Evolutionary conservation across 2,888 invertebrate species (phyloP).

Genomic region (Zaprionus bogoriensis): DNA sequence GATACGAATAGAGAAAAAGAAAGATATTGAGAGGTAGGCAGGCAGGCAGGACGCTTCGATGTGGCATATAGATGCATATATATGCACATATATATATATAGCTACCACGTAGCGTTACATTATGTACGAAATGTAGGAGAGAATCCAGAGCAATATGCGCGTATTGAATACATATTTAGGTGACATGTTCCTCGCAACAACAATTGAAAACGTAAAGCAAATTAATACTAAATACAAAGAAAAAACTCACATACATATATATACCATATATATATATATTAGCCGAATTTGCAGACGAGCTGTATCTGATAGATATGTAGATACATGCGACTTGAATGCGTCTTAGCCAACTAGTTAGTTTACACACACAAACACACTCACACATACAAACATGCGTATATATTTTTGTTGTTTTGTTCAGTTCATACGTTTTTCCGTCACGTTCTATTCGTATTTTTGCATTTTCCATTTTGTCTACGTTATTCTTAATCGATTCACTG

Average conservation of each 20-base stretch:
- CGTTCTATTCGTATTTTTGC: neutral
- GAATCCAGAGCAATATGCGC: conserved; percentile 66
- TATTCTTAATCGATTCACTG: conserved; percentile 14
- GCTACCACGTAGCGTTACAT: too few relatives aligned
- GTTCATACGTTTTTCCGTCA: conserved; percentile 27
- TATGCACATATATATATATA: conserved; percentile 22
- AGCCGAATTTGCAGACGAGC: conserved; percentile 51
- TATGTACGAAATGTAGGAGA: conserved; percentile 1
- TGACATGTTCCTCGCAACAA: conserved; percentile 74
- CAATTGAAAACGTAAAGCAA: conserved; percentile 28
- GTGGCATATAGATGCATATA: conserved; percentile 30
- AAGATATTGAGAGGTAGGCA: neutral
- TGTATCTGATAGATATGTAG: conserved; percentile 10
- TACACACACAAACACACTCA: conserved; percentile 21
- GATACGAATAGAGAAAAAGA: conserved; percentile 33
- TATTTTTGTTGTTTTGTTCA: conserved; percentile 26
- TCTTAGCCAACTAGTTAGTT: conserved; percentile 37
- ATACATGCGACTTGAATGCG: conserved; percentile 10
- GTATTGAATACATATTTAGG: conserved; percentile 77
- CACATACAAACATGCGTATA: too few relatives aligned
- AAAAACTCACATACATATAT: conserved; percentile 26
- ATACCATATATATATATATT: conserved; percentile 44
- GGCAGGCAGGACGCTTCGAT: conserved; percentile 1
- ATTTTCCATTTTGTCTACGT: conserved; percentile 31
- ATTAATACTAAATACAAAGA: conserved; percentile 22